A percentile compares a stretch with the other conserved stretches of the same genome.
These are phyloP conservation scores for Euplagia quadripunctaria DNA, from an alignment of 2,888 invertebrate genomes.

Conservation along the genomic window DNA sequence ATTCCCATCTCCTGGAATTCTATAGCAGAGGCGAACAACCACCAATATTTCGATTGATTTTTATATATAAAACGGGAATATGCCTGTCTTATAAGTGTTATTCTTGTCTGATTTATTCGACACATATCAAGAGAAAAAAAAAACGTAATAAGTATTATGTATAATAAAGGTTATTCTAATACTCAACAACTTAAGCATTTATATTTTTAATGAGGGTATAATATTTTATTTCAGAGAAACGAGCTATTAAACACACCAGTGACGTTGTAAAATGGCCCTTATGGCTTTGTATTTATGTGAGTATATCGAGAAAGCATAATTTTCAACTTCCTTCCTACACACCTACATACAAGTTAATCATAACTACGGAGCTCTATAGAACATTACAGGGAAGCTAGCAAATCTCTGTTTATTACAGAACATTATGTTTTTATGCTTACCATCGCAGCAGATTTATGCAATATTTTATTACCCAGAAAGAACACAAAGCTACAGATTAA, in stretches of 20 bases:
- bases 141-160: no score
- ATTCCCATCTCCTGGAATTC: not conserved
- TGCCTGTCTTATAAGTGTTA: no score
- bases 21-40: not conserved
- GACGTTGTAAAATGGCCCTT: not conserved
- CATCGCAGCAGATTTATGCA: conserved; percentile 38
- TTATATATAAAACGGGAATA: no score
- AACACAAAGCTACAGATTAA: conserved; percentile 39
- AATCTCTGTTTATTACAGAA: conserved; percentile 36
- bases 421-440: conserved; percentile 41
- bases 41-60: not conserved
- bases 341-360: conserved; percentile 7
- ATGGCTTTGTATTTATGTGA: not conserved
- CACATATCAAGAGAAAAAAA: no score
- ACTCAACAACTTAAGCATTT: no score
- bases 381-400: conserved; percentile 14
- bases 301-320: not conserved
- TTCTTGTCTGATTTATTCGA: no score
- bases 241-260: not conserved
- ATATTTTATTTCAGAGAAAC: not conserved
- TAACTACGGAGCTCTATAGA: conserved; percentile 16
- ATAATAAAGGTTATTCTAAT: no score
- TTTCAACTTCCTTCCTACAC: not conserved
- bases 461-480: conserved; percentile 38
- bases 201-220: not conserved